Percentiles rank a stretch among this genome's conserved stretches.
Conservation (phyloP, 2,888 invertebrate genomes). For the Tachina lurida region DNA sequence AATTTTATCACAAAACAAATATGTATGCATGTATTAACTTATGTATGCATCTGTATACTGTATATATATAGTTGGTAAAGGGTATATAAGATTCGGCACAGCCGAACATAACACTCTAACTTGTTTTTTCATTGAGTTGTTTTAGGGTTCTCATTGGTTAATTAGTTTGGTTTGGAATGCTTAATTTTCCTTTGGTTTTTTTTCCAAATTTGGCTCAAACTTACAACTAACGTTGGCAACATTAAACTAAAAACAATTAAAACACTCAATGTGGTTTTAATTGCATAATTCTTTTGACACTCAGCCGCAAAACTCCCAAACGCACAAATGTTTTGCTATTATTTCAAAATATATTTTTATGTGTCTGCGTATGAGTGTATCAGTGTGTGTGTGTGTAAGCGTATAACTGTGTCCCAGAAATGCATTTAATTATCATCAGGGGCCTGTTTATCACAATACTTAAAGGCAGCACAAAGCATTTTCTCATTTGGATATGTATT, state of each 20-base stretch:
- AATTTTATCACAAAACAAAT: too few species aligned
- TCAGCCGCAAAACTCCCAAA: conserved; percentile 59
- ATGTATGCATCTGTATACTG: too few species aligned
- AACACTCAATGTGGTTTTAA: conserved; percentile 70
- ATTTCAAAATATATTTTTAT: not conserved
- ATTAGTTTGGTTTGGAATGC: conserved; percentile 62
- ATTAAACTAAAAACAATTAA: conserved; percentile 68
- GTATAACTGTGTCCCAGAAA: conserved; percentile 48
- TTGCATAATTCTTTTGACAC: conserved; percentile 67
- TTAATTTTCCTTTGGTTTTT: not conserved
- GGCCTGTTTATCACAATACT: conserved; percentile 57
- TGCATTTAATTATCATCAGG: conserved; percentile 68
- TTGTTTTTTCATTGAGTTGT: conserved; percentile 1
- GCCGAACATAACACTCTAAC: too few species aligned
- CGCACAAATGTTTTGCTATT: conserved; percentile 21
- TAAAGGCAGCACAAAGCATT: conserved; percentile 43
- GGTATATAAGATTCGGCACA: too few species aligned
- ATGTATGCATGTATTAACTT: too few species aligned
- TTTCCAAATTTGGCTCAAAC: conserved; percentile 28
- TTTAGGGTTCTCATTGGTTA: conserved; percentile 52
- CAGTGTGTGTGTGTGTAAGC: not conserved
- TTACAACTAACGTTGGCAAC: conserved; percentile 45
- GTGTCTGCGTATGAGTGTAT: not conserved
- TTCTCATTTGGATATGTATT: conserved; percentile 36
- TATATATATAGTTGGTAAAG: too few species aligned